A percentile compares a stretch with the other conserved stretches of the same genome.
phyloP scores from a whole-genome alignment of 2,888 invertebrate genomes.

The Apotomis turbidana region DNA sequence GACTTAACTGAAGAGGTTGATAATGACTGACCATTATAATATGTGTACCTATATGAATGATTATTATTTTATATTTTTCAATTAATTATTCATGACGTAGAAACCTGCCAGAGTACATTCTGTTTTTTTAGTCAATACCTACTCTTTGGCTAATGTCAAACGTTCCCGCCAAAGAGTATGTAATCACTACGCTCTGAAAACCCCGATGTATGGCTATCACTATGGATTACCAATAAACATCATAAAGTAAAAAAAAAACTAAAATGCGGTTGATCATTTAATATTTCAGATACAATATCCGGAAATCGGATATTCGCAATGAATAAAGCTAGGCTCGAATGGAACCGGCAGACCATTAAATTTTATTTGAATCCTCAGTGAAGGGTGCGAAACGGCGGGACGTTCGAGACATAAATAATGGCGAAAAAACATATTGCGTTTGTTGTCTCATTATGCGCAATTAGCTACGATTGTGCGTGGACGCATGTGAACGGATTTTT shows the following conservation, averaged over 20 bases:
- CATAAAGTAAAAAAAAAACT: conserved; percentile 5
- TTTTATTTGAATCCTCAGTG: conserved; percentile 77
- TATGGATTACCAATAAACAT: conserved; percentile 8
- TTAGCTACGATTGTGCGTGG: conserved; percentile 81
- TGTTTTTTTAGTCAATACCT: too few species aligned
- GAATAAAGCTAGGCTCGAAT: conserved; percentile 58
- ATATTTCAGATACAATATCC: conserved; percentile 70
- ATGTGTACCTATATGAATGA: too few species aligned
- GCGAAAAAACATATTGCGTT: conserved; percentile 80
- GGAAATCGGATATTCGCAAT: conserved; percentile 77
- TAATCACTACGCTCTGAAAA: too few species aligned
- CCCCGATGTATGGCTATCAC: too few species aligned
- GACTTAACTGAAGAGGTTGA: too few species aligned
- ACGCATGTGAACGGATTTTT: conserved; percentile 76
- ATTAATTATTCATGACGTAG: too few species aligned
- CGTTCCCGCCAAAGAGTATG: too few species aligned
- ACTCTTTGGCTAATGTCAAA: too few species aligned
- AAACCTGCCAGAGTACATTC: too few species aligned
- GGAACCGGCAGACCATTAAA: conserved; percentile 76
- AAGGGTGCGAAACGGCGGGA: conserved; percentile 73
- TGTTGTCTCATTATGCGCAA: conserved; percentile 83
- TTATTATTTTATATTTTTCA: too few species aligned
- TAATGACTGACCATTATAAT: too few species aligned
- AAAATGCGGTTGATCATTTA: conserved; percentile 45
- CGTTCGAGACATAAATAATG: conserved; percentile 77